These are phyloP conservation scores for Cisticola juncidis DNA, from an alignment of 2,113 vertebrate species.

Conservation along the genomic window DNA sequence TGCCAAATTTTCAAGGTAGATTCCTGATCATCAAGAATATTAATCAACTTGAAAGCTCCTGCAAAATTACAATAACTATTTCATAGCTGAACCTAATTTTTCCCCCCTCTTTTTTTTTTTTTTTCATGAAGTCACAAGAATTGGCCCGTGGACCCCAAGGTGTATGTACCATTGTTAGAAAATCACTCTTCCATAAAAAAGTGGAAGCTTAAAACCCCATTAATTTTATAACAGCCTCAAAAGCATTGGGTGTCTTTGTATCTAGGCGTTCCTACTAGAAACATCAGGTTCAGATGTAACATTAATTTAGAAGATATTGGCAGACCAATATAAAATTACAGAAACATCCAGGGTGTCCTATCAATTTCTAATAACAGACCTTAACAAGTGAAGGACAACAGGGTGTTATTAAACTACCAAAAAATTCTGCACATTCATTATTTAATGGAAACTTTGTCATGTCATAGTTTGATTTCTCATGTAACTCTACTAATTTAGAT, in stretches of 20 bases:
- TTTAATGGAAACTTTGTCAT: background rate
- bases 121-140: background rate
- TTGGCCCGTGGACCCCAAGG: background rate
- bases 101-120: background rate
- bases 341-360: background rate
- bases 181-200: background rate
- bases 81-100: background rate
- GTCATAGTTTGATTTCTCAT: background rate
- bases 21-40: background rate
- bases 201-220: background rate
- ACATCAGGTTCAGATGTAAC: background rate
- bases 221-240: background rate
- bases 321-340: background rate
- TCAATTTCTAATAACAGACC: background rate
- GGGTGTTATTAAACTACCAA: background rate
- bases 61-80: background rate
- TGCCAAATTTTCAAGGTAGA: background rate
- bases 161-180: background rate
- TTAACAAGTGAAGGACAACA: background rate
- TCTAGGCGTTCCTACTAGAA: background rate
- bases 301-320: background rate
- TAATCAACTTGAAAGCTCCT: background rate
- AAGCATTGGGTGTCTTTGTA: background rate
- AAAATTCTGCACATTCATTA: background rate
- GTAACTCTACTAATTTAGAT: background rate